Evolutionary conservation across 2,888 invertebrate genomes (phyloP), one percentile per base, ranked within the genome.

Genomic region (Venustoraphidia nigricollis): DNA sequence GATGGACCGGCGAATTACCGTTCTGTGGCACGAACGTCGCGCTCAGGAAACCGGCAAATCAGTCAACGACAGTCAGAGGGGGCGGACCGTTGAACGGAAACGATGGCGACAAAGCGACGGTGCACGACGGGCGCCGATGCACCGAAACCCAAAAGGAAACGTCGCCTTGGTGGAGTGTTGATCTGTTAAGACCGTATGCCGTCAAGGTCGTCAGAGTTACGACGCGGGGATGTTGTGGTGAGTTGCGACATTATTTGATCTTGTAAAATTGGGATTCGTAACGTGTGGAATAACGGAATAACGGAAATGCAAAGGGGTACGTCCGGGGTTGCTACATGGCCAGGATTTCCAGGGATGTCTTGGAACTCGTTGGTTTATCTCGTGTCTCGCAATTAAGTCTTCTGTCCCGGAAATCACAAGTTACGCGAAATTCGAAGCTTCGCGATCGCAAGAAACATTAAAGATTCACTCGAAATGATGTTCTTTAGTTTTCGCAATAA

Each of bases 151-250:
- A 86, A 62, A 79, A 83, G 51, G 92, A 93, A 60, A 83, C 85
- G 0, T 90, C 90, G 17, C 92, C 92, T 0, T 93, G 91, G 90
- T 93, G 92, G 92, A 82, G 84, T 57, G 91, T 92, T 9, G 90
- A 93, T 64, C 70, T 93, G 42, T 71, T 93, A 38, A 71, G 83
- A 49, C 81, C 90, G 34, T 91, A 91, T 64, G 79, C 88, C 1
- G 81, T 93, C 46, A 81, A 85, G 62, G 88, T 88, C 38, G 86
- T 93, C 39, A 70, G 90, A 52, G 83, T 93, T 45, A 88, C 91
- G 9, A 91, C 91, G 0, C 75, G 85, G 61, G 84, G 83, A 36
- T 84, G 86, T 57, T 86, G 85, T 58, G 81, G 81, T 81, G 62
- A 71, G 71, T 58, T 37, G 44, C 13, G 14, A 9, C 34, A 34